Conservation (phyloP, 2,113 vertebrate genomes). For the Nanger granti region DNA sequence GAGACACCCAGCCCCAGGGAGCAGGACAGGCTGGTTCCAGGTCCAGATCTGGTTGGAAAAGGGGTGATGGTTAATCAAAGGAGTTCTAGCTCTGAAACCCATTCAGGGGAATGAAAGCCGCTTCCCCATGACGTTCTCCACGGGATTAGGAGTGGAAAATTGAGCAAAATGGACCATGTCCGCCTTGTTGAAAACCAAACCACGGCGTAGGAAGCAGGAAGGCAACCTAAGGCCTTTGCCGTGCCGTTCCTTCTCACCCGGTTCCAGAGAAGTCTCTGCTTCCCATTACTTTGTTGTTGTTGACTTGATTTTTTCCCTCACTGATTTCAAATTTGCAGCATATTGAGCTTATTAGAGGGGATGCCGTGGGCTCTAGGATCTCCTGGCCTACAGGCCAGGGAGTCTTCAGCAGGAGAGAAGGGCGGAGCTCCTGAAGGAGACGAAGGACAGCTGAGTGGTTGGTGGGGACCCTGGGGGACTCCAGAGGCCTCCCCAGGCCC, state of each 20-base stretch:
- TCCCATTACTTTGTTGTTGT: conserved; percentile 52
- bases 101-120: not conserved
- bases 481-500: not conserved
- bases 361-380: conserved; percentile 29
- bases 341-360: conserved; percentile 63
- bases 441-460: too few species aligned
- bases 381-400: not conserved
- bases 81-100: conserved; percentile 36
- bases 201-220: not conserved
- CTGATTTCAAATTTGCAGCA: conserved; percentile 66
- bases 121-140: conserved; percentile 12
- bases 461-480: rapidly evolving
- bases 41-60: not conserved
- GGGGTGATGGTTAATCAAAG: conserved; percentile 14
- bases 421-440: not conserved
- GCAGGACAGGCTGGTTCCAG: not conserved
- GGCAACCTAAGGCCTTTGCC: not conserved
- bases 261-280: conserved; percentile 50
- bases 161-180: conserved; percentile 67
- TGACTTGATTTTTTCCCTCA: conserved; percentile 60
- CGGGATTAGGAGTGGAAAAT: conserved; percentile 69
- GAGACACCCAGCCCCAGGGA: not conserved
- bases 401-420: not conserved
- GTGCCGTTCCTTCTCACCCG: not conserved
- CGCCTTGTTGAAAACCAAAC: conserved; percentile 51